A percentile compares a stretch with the other conserved stretches of the same genome.
Conservation (phyloP, 2,888 invertebrate species). For the Emmelina monodactyla region DNA sequence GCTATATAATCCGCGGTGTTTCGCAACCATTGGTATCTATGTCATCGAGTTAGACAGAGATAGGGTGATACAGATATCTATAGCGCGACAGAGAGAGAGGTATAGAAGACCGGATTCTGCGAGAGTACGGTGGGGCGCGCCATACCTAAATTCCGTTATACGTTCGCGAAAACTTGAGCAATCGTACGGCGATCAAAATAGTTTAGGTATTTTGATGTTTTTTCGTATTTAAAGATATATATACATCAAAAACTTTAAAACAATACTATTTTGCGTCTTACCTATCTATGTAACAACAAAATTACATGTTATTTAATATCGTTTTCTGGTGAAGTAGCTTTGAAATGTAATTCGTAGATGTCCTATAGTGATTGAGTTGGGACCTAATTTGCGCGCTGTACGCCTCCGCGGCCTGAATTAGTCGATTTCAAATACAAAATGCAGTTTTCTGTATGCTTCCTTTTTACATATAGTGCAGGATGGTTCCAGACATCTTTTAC, state of each 20-base stretch:
- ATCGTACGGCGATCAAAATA: slow-evolving; percentile 52
- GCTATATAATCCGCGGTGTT: slow-evolving; percentile 65
- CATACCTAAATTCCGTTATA: slow-evolving; percentile 45
- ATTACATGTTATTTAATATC: too few relatives aligned
- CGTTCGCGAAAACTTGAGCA: slow-evolving; percentile 62
- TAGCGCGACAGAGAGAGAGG: slow-evolving; percentile 27
- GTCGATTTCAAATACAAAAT: background rate
- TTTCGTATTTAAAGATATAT: too few relatives aligned
- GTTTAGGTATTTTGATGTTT: slow-evolving; percentile 35
- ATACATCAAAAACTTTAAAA: too few relatives aligned
- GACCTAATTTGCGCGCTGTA: background rate
- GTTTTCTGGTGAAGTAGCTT: too few relatives aligned
- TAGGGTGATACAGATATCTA: slow-evolving; percentile 14
- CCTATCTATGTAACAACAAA: too few relatives aligned
- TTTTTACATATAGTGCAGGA: background rate
- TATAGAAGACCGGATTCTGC: slow-evolving; percentile 46
- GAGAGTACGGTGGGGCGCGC: slow-evolving; percentile 52
- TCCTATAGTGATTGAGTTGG: too few relatives aligned
- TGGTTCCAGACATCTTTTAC: background rate
- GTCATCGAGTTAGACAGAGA: slow-evolving; percentile 44
- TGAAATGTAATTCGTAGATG: too few relatives aligned
- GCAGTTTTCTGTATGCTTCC: background rate
- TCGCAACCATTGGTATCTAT: slow-evolving; percentile 62
- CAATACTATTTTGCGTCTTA: too few relatives aligned
- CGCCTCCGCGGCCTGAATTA: background rate